Evolutionary conservation across 2,113 vertebrate genomes (phyloP), one percentile per base, ranked within the genome.

Genomic region (Vicugna pacos): DNA sequence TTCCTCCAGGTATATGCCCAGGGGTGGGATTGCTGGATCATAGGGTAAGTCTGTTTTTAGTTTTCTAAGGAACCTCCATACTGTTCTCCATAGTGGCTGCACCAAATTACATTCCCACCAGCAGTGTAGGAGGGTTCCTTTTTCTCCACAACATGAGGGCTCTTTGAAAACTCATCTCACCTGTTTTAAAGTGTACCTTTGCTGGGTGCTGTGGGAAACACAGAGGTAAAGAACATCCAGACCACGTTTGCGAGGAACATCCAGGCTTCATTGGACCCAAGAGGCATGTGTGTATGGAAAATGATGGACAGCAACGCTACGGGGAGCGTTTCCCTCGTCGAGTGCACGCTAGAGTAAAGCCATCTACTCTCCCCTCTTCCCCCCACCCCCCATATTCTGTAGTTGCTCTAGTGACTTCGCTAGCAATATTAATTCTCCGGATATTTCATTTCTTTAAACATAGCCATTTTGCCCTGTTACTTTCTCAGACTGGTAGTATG

Each of bases 241-340:
- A 16, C 48, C 22, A 0, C 1, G 30, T 54, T 8, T 52, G 17
- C 30, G 12, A 20, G 76, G 19, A 12, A 16, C 1, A 1, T 8
- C 1, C 11, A 48, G 46, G 52, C 46, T n/a, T 20, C 42, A 1
- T 4, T 0, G 8, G 54, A 35, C 8, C 0, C 4, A 9, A 30
- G n/a, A 77, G 10, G 38, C 26, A 14, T 2, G 58, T 22, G 54
- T 4, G 3, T 19, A 4, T 0, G 12, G 79, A 26, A 22, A 17
- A 32, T 2, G 56, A 12, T 1, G 15, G 8, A 10, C 80, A 19
- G 56, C 22, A 15, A 2, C 13, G 2, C 38, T 2, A 2, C 0
- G 19, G 8, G 12, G 54, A 35, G 5, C 17, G 6, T 8, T 15
- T 58, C 50, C 24, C 24, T 8, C 19, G 8, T 48, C 22, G 2